phyloP scores from a whole-genome alignment of 2,888 invertebrate species.

The Mycogona germanica region DNA sequence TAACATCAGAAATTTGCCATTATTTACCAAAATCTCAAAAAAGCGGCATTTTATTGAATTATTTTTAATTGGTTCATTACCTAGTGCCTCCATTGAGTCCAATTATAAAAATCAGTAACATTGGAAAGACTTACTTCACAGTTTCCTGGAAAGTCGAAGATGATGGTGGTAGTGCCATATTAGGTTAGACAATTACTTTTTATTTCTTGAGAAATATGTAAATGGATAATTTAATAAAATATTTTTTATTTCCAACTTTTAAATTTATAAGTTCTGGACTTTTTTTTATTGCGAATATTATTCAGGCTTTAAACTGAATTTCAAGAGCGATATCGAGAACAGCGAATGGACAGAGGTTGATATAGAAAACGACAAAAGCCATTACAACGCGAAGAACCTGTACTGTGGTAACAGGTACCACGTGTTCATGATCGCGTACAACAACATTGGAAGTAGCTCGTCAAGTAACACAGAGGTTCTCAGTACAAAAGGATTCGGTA shows the following conservation, averaged over 20 bases:
- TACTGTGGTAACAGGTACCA: slow-evolving; percentile 13
- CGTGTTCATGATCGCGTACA: slow-evolving; percentile 12
- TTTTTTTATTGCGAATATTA: neutral
- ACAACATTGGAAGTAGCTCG: slow-evolving; percentile 11
- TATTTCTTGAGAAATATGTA: neutral
- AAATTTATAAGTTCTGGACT: neutral
- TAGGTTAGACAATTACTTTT: neutral
- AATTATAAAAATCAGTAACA: slow-evolving; percentile 10
- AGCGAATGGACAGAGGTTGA: slow-evolving; percentile 4
- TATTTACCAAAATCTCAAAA: too few species aligned
- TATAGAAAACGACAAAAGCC: slow-evolving; percentile 1
- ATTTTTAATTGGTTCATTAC: neutral
- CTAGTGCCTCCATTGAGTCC: slow-evolving; percentile 18
- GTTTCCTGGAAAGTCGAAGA: slow-evolving; percentile 19
- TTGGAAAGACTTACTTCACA: slow-evolving; percentile 11
- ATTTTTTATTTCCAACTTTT: neutral
- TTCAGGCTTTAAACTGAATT: slow-evolving; percentile 12
- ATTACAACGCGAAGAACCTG: slow-evolving; percentile 8
- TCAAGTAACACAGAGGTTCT: slow-evolving; percentile 8
- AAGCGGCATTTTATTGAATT: neutral
- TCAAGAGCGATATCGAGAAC: slow-evolving; percentile 11
- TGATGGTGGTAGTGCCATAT: slow-evolving; percentile 19
- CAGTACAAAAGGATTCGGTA: slow-evolving; percentile 12
- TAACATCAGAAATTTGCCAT: too few species aligned
- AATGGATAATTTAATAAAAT: neutral